phyloP scores from a whole-genome alignment of 2,113 vertebrate species.

The Heliornis fulica region DNA sequence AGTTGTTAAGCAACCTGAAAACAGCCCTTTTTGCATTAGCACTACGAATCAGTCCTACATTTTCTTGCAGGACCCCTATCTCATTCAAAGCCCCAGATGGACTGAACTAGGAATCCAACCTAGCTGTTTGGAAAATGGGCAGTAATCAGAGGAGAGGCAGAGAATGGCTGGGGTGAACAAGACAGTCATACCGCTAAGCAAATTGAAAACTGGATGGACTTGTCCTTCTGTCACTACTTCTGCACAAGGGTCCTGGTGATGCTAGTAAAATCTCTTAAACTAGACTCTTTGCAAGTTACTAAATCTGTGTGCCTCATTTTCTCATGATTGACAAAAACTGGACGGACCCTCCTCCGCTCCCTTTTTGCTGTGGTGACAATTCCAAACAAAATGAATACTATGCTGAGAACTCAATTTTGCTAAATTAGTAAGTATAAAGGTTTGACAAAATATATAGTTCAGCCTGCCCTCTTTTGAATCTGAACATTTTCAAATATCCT shows the following conservation, averaged over 20 bases:
- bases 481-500: neutral
- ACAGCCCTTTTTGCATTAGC: neutral
- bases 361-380: neutral
- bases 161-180: neutral
- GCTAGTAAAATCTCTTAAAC: neutral
- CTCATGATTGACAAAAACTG: neutral
- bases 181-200: neutral
- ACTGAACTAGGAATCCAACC: neutral
- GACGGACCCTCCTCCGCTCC: neutral
- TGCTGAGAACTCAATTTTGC: neutral
- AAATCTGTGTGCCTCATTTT: neutral
- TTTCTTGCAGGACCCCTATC: neutral
- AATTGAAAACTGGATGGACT: neutral
- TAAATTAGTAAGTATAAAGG: neutral
- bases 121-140: neutral
- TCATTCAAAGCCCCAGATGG: neutral
- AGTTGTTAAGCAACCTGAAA: neutral
- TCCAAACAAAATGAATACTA: neutral
- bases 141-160: neutral
- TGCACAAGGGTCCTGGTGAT: neutral
- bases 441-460: neutral
- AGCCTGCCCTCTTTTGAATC: neutral
- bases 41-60: neutral
- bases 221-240: neutral
- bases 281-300: neutral